Evolutionary conservation across 2,888 invertebrate species (phyloP).

Genomic region (Ceriagrion tenellum): DNA sequence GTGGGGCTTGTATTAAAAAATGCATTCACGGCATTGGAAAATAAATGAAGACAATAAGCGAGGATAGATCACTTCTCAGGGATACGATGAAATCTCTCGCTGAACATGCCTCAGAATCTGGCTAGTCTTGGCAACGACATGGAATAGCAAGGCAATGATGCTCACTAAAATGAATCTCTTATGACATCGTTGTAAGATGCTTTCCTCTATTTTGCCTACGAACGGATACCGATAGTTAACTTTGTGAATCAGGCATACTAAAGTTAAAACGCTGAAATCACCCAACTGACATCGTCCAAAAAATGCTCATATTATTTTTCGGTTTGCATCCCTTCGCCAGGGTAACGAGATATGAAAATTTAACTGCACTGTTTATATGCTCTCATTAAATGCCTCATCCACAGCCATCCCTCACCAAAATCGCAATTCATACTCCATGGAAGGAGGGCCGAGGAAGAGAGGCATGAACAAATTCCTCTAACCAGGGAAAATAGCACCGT

Average conservation of each 20-base stretch:
- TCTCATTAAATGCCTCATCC: background rate
- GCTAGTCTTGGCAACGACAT: background rate
- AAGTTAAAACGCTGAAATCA: background rate
- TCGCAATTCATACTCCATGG: background rate
- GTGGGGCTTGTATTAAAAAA: too few species aligned
- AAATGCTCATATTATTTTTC: background rate
- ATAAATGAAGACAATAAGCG: too few species aligned
- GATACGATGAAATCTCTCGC: background rate
- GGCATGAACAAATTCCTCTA: too few species aligned
- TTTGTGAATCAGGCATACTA: background rate
- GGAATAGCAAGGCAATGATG: background rate
- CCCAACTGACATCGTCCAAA: background rate
- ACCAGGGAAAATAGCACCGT: too few species aligned
- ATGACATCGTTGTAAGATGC: background rate
- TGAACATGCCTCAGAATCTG: background rate
- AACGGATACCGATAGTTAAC: background rate
- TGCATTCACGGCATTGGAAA: too few species aligned
- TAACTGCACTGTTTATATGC: background rate
- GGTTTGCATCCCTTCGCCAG: background rate
- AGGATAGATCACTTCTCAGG: too few species aligned
- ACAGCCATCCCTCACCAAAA: background rate
- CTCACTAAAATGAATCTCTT: background rate
- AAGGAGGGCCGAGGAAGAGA: background rate
- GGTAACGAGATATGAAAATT: background rate
- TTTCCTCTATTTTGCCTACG: background rate